A percentile compares a stretch with the other conserved stretches of the same genome.
Conservation (phyloP, 2,797 vertebrate species). For the Gymnocypris eckloni region DNA sequence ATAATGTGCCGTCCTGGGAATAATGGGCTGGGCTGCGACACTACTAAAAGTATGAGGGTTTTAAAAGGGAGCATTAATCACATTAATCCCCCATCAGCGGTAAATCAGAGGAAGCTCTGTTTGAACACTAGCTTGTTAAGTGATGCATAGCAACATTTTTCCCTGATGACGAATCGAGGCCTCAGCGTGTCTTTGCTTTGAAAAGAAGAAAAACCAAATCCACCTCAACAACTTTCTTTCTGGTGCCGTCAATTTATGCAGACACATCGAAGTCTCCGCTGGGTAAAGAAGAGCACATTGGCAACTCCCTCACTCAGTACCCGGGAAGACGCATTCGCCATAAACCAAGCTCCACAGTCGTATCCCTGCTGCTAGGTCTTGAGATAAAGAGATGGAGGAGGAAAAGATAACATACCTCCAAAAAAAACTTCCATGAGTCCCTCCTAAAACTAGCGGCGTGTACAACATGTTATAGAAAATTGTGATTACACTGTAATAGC, state of each 20-base stretch:
- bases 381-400: slow-evolving; percentile 39
- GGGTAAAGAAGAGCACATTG: slow-evolving; percentile 51
- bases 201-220: slow-evolving; percentile 3
- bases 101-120: slow-evolving; percentile 40
- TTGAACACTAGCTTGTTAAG: slow-evolving; percentile 48
- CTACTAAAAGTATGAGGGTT: slow-evolving; percentile 27
- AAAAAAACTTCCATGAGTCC: slow-evolving; percentile 36
- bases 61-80: slow-evolving; percentile 53
- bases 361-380: slow-evolving; percentile 29
- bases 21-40: slow-evolving; percentile 35
- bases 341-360: slow-evolving; percentile 50
- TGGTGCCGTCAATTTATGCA: slow-evolving; percentile 45
- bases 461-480: neutral
- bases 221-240: slow-evolving; percentile 22
- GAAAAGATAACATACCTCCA: slow-evolving; percentile 47
- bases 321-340: slow-evolving; percentile 51
- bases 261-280: slow-evolving; percentile 52
- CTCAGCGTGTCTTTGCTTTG: neutral
- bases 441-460: neutral
- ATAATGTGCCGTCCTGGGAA: slow-evolving; percentile 57
- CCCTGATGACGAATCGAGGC: slow-evolving; percentile 1
- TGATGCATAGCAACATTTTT: slow-evolving; percentile 32
- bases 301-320: slow-evolving; percentile 55
- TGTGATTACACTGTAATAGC: neutral
- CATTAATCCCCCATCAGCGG: slow-evolving; percentile 40